These are phyloP conservation scores for Propsilocerus akamusi DNA, from an alignment of 1,140 invertebrate genomes.

Conservation along the genomic window DNA sequence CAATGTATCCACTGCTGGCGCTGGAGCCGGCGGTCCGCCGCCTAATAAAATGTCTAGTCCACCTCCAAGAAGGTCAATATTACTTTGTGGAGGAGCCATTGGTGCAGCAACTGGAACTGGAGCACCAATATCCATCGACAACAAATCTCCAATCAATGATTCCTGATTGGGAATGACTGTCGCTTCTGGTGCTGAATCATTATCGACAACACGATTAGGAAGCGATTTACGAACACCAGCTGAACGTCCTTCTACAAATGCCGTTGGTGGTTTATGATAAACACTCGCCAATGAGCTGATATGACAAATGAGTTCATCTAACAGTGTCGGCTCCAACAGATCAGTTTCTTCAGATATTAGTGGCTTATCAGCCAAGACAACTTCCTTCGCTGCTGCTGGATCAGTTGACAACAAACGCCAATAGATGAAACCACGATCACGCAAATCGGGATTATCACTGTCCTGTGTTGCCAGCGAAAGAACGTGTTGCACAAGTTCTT, in stretches of 20 bases:
- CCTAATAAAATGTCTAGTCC: constrained; percentile 66
- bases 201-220: constrained; percentile 33
- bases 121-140: constrained; percentile 85
- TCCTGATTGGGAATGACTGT: constrained; percentile 79
- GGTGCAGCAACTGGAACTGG: constrained; percentile 29
- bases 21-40: constrained; percentile 20
- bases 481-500: constrained; percentile 92
- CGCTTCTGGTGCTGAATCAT: constrained; percentile 25
- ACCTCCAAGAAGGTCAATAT: constrained; percentile 58
- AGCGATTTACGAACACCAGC: constrained; percentile 47
- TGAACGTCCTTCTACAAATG: constrained; percentile 84
- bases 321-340: constrained; percentile 87
- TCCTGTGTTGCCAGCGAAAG: constrained; percentile 89
- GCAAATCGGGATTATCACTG: constrained; percentile 97
- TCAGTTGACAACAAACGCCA: constrained; percentile 97
- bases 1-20: constrained; percentile 22
- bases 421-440: constrained; percentile 98
- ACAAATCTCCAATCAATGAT: constrained; percentile 87
- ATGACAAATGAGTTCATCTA: constrained; percentile 98
- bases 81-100: constrained; percentile 30
- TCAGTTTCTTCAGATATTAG: constrained; percentile 99
- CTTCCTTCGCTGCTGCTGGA: constrained; percentile 96
- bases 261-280: constrained; percentile 97
- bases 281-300: constrained; percentile 97
- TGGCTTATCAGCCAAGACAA: constrained; percentile 98